Percentiles rank a stretch among this genome's conserved stretches.
phyloP scores from a whole-genome alignment of 2,888 invertebrate species.

The Trachelus iudaicus region DNA sequence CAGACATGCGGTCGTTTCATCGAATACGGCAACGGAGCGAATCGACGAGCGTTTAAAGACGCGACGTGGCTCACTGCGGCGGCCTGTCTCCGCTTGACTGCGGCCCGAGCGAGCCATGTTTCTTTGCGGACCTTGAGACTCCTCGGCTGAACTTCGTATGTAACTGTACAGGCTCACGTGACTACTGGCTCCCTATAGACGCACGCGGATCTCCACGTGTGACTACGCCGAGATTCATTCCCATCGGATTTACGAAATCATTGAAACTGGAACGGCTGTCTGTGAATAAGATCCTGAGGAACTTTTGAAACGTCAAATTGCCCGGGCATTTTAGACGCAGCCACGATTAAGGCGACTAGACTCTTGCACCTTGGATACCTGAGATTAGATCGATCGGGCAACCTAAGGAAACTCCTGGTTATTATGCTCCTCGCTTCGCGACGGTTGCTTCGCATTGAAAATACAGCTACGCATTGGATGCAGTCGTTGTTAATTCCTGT shows the following conservation, averaged over 20 bases:
- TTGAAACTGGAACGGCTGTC: not conserved
- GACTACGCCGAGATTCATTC: not conserved
- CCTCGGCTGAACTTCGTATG: slow-evolving; percentile 30
- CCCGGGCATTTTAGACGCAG: not conserved
- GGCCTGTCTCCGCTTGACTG: slow-evolving; percentile 14
- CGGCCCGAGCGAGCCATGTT: slow-evolving; percentile 3
- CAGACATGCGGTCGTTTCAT: not conserved
- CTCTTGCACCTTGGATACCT: not conserved
- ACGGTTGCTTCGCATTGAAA: not conserved
- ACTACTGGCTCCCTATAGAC: slow-evolving; percentile 13
- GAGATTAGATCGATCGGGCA: not conserved
- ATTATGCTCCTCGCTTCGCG: not conserved
- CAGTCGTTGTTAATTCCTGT: not conserved
- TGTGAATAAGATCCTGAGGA: not conserved
- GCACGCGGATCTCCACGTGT: slow-evolving; percentile 5
- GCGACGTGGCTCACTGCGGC: not conserved
- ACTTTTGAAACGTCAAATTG: not conserved
- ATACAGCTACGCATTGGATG: not conserved
- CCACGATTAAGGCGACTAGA: not conserved
- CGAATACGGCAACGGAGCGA: not conserved
- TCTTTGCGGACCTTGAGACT: slow-evolving; percentile 27
- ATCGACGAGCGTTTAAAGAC: not conserved
- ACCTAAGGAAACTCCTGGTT: not conserved
- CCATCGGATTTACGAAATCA: slow-evolving; percentile 3
- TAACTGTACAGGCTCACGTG: slow-evolving; percentile 40